phyloP scores from a whole-genome alignment of 2,888 invertebrate genomes.

The Caenorhabditis zanzibari region DNA sequence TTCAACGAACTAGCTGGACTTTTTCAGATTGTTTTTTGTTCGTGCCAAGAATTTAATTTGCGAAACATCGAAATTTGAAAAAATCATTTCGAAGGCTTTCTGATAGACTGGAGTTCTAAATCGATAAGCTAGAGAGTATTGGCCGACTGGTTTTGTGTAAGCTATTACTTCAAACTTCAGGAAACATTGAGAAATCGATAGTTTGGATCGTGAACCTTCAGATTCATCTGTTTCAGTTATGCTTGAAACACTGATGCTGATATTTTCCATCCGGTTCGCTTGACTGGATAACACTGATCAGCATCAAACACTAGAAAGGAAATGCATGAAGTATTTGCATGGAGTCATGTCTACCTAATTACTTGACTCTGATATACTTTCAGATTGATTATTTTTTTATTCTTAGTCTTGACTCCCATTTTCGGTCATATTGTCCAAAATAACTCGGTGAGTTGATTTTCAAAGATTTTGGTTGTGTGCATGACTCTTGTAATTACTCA shows the following conservation, averaged over 20 bases:
- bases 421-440: neutral
- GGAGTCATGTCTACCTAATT: neutral
- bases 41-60: too few species aligned
- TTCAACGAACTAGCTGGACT: too few species aligned
- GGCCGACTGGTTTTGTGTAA: too few species aligned
- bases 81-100: too few species aligned
- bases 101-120: too few species aligned
- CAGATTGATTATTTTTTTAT: neutral
- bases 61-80: too few species aligned
- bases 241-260: slow-evolving; percentile 12
- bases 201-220: neutral
- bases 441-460: slow-evolving; percentile 16
- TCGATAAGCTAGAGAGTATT: too few species aligned
- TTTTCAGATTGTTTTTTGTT: too few species aligned
- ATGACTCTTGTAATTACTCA: neutral
- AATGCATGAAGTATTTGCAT: neutral
- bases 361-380: slow-evolving; percentile 7
- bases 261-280: slow-evolving; percentile 21
- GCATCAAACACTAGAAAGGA: slow-evolving; percentile 29
- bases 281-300: slow-evolving; percentile 33
- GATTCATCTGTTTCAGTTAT: neutral
- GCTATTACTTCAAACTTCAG: neutral
- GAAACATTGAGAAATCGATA: neutral
- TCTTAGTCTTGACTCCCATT: neutral
- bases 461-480: neutral